Evolutionary conservation across 2,113 vertebrate species (phyloP).

Genomic region (Struthidea cinerea): DNA sequence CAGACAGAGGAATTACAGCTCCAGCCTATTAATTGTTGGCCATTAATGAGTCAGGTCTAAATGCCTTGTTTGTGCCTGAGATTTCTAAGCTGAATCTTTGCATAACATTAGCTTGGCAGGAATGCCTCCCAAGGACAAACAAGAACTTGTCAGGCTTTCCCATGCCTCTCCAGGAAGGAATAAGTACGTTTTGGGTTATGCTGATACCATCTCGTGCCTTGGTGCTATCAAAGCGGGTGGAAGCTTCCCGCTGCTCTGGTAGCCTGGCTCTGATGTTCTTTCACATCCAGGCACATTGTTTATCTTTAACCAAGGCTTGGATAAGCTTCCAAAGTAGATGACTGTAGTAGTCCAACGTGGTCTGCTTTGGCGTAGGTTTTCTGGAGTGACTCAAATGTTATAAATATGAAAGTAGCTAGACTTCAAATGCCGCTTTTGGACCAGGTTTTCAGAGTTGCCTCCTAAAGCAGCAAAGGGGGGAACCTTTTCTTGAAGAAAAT

Average conservation of each 20-base stretch:
- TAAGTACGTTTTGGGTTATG: background rate
- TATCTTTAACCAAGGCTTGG: constrained; percentile 31
- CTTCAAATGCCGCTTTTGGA: background rate
- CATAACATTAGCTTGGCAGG: background rate
- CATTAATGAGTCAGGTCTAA: background rate
- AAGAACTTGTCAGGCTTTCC: background rate
- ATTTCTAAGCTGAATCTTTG: background rate
- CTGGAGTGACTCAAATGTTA: background rate
- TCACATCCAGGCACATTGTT: background rate
- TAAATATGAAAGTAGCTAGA: background rate
- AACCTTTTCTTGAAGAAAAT: background rate
- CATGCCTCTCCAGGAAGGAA: background rate
- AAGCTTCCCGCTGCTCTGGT: constrained; percentile 5
- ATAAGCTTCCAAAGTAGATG: constrained; percentile 49
- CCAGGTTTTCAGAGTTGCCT: background rate
- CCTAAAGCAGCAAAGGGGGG: background rate
- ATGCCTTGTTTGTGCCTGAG: background rate
- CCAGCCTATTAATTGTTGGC: background rate
- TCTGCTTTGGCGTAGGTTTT: background rate
- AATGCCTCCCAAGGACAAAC: background rate
- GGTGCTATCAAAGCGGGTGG: background rate
- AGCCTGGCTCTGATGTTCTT: background rate
- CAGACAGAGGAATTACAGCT: background rate
- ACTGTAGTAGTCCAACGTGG: background rate
- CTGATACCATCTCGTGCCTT: constrained; percentile 1